Evolutionary conservation across 1,140 invertebrate genomes (phyloP).

Genomic region (Brachionus koreanus): DNA sequence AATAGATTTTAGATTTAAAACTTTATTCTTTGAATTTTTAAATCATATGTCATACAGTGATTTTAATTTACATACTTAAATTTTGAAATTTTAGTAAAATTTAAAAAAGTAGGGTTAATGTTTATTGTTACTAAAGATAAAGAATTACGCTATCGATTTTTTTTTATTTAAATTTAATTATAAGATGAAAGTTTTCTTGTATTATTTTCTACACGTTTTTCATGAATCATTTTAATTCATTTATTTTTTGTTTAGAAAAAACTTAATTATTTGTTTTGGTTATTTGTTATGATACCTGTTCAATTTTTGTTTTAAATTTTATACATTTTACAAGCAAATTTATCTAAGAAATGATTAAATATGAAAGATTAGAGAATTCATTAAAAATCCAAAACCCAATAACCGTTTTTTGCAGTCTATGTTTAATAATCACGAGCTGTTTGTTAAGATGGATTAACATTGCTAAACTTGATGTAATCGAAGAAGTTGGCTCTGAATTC

Average conservation of each 20-base stretch:
- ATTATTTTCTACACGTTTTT: neutral
- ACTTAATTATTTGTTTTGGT: neutral
- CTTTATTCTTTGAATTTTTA: no score
- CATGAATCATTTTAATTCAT: neutral
- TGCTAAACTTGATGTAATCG: neutral
- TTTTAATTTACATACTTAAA: no score
- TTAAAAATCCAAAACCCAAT: neutral
- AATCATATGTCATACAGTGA: no score
- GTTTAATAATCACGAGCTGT: conserved; percentile 25
- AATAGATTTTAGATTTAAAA: no score
- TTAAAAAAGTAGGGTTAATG: no score
- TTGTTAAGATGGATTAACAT: conserved; percentile 3
- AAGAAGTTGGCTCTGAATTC: neutral
- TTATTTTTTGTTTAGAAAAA: neutral
- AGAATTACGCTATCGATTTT: no score
- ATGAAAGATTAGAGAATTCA: neutral
- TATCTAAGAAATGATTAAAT: conserved; percentile 1
- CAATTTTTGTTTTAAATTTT: neutral
- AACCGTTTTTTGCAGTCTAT: neutral
- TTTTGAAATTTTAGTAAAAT: no score
- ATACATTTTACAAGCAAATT: neutral
- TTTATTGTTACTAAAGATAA: no score
- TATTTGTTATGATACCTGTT: neutral
- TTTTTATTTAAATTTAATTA: no score
- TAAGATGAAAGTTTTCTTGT: neutral